Base-by-base conservation (phyloP, 2,797 vertebrate species). In the Schizopygopsis malacanthus region DNA sequence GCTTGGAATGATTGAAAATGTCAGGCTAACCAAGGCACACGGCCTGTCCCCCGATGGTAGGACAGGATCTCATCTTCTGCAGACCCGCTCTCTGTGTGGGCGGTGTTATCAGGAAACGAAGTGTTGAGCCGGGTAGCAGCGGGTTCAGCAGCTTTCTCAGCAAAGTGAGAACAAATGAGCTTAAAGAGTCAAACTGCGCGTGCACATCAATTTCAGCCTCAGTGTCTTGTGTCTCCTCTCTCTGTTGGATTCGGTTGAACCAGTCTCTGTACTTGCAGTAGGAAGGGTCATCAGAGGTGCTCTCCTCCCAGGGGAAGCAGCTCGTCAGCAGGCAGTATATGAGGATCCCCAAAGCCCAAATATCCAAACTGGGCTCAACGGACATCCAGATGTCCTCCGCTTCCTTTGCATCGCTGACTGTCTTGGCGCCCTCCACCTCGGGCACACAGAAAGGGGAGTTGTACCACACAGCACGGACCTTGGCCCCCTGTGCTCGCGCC, bases 231-330 rank as follows among this genome's bases (percentile, higher is more conserved):
- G 8, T 8, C 80, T 91, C 87, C 43, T 92, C 93, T 18, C 73
- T 88, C 50, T 91, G 88, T 3, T 85, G 86, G 85, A 94, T 89
- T 10, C 52, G 39, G 75, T 92, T 87, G 52, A 96, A 96, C 98
- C 98, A 99, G 81, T 91, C 83, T 88, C 95, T 90, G 89, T 95
- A 99, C 84, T 94, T 95, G 28, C 95, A 91, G 85, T 97, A 99
- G 92, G 96, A 95, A 4, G 94, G 94, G 91, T 99, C 98, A 0
- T 96, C 93, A 0, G 90, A 89, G 72, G 97, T 94, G 89, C 94
- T 97, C 92, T 97, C 97, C 88, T 98, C 97, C 98, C 98, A 99
- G 81, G 98, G 98, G 91, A 99, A 99, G 90, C 97, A 98, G 79
- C 97, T 95, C 0, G 98, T 99, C 69, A 99, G 93, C 10, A 99